phyloP scores from a whole-genome alignment of 2,113 vertebrate species.

The Neotoma lepida region DNA sequence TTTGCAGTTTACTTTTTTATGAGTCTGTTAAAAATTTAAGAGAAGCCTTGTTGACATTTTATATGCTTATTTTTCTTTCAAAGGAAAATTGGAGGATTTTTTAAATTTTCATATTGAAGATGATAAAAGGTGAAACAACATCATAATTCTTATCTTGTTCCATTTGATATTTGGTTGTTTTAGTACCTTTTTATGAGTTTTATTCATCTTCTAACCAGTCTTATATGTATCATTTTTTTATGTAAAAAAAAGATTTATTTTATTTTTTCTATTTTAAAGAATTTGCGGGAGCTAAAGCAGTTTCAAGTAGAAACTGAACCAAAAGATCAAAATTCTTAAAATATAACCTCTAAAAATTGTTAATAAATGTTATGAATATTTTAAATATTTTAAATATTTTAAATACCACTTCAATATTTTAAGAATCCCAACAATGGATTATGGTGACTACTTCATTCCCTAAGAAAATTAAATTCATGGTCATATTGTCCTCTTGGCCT shows the following conservation, averaged over 20 bases:
- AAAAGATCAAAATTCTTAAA: constrained; percentile 57
- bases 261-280: constrained; percentile 62
- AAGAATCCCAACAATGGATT: constrained; percentile 12
- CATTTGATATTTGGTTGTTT: constrained; percentile 69
- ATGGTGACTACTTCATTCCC: constrained; percentile 37
- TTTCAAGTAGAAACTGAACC: constrained; percentile 43
- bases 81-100: constrained; percentile 79
- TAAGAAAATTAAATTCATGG: constrained; percentile 32
- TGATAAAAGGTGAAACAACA: constrained; percentile 78
- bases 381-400: constrained; percentile 57
- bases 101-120: constrained; percentile 78
- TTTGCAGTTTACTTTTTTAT: constrained; percentile 82
- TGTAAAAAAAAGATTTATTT: constrained; percentile 46
- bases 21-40: constrained; percentile 82
- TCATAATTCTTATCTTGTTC: constrained; percentile 79
- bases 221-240: constrained; percentile 27
- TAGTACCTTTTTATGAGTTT: constrained; percentile 73
- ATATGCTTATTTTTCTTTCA: constrained; percentile 80
- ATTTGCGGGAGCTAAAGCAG: constrained; percentile 29
- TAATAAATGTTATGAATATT: constrained; percentile 54
- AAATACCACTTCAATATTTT: constrained; percentile 62
- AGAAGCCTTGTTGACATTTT: constrained; percentile 80
- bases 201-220: constrained; percentile 69
- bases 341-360: constrained; percentile 11
- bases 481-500: constrained; percentile 30